Conservation (phyloP, 2,888 invertebrate genomes). For the Pollenia labialis region DNA sequence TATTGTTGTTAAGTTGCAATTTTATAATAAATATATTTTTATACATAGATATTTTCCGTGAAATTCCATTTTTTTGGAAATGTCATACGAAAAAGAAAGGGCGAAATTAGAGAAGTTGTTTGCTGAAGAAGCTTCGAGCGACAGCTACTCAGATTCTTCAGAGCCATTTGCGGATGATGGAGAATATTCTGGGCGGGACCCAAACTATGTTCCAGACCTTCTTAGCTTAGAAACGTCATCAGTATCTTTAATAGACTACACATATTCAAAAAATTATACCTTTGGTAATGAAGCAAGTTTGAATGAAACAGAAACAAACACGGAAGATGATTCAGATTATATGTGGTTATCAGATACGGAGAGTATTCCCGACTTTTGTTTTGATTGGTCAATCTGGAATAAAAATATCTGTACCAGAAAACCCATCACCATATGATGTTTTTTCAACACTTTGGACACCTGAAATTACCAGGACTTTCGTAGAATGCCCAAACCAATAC, state of each 20-base stretch:
- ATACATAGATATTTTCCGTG: neutral
- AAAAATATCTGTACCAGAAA: slow-evolving; percentile 11
- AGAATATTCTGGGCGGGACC: slow-evolving; percentile 23
- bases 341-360: slow-evolving; percentile 12
- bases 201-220: slow-evolving; percentile 16
- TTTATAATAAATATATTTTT: slow-evolving; percentile 5
- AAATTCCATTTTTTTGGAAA: slow-evolving; percentile 11
- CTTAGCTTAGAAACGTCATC: slow-evolving; percentile 30
- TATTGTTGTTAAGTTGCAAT: slow-evolving; percentile 18
- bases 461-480: slow-evolving; percentile 13
- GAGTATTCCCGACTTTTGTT: slow-evolving; percentile 29
- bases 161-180: slow-evolving; percentile 27
- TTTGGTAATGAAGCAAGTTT: slow-evolving; percentile 5
- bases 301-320: slow-evolving; percentile 7
- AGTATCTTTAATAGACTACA: neutral
- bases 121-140: slow-evolving; percentile 15
- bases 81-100: slow-evolving; percentile 24
- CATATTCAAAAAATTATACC: neutral
- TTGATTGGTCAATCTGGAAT: slow-evolving; percentile 24
- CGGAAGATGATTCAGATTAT: slow-evolving; percentile 12
- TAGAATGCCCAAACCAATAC: slow-evolving; percentile 28
- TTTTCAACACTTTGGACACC: slow-evolving; percentile 16
- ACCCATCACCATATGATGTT: slow-evolving; percentile 16
- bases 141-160: slow-evolving; percentile 29
- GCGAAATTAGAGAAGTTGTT: slow-evolving; percentile 27